Evolutionary conservation across 2,888 invertebrate species (phyloP).

Genomic region (Rosalia funebris): DNA sequence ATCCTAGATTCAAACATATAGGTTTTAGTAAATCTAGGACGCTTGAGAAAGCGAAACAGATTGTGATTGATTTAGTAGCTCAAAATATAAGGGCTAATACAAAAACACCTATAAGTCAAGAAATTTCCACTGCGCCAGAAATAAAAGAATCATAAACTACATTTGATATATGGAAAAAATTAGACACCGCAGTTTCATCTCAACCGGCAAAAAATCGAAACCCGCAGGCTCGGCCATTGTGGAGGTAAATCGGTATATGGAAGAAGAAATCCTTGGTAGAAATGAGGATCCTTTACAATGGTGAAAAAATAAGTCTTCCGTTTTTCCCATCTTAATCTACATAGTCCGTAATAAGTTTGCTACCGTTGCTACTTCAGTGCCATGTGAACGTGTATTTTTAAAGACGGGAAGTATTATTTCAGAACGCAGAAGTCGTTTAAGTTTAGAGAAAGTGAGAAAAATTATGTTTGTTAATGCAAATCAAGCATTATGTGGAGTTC

Average conservation of each 20-base stretch:
- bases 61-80: conserved; percentile 11
- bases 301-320: neutral
- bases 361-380: neutral
- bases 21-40: conserved; percentile 7
- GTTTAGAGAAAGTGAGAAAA: neutral
- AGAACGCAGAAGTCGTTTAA: conserved; percentile 2
- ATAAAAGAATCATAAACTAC: neutral
- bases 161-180: conserved; percentile 11
- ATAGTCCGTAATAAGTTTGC: neutral
- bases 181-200: conserved; percentile 11
- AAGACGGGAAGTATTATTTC: conserved; percentile 1
- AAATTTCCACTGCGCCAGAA: neutral
- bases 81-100: conserved; percentile 6
- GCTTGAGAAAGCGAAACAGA: conserved; percentile 9
- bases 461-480: neutral
- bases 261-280: conserved; percentile 10
- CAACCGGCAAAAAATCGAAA: conserved; percentile 5
- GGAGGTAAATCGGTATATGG: conserved; percentile 5
- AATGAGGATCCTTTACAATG: neutral
- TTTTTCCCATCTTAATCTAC: conserved; percentile 1
- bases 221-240: conserved; percentile 1
- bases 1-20: conserved; percentile 12
- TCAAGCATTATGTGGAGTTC: conserved; percentile 1
- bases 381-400: neutral
- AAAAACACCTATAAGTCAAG: neutral